These are phyloP conservation scores for Dynastes hyllus DNA, from an alignment of 2,888 invertebrate genomes.

Conservation along the genomic window DNA sequence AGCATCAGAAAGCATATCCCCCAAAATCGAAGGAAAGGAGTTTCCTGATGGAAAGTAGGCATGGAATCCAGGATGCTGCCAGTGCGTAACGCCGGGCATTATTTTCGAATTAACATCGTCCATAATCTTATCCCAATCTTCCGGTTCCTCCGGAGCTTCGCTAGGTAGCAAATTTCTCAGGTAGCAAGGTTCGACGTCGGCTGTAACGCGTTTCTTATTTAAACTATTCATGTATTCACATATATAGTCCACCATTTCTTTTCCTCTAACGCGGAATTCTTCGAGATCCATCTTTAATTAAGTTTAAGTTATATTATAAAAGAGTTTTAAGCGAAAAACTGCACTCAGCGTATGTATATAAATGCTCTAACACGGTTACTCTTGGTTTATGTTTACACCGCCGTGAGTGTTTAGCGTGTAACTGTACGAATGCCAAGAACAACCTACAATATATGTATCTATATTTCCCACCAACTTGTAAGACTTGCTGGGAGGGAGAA, in stretches of 20 bases:
- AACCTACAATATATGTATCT: slow-evolving; percentile 5
- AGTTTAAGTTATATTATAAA: background rate
- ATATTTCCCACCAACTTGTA: slow-evolving; percentile 39
- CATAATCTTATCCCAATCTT: slow-evolving; percentile 92
- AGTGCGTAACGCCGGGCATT: slow-evolving; percentile 97
- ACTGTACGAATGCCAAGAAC: slow-evolving; percentile 26
- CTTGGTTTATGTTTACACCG: slow-evolving; percentile 22
- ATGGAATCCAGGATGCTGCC: slow-evolving; percentile 99
- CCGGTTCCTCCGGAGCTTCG: slow-evolving; percentile 87
- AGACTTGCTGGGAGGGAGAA: slow-evolving; percentile 17
- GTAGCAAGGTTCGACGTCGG: slow-evolving; percentile 94
- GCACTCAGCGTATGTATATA: no score
- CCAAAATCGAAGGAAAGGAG: slow-evolving; percentile 96
- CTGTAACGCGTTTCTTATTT: slow-evolving; percentile 87
- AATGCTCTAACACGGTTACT: slow-evolving; percentile 23
- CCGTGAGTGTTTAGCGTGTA: slow-evolving; percentile 24
- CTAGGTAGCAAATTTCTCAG: slow-evolving; percentile 69
- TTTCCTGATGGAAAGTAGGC: slow-evolving; percentile 99
- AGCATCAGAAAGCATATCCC: slow-evolving; percentile 97
- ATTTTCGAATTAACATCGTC: slow-evolving; percentile 91
- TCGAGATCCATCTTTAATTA: slow-evolving; percentile 83
- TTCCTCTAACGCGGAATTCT: slow-evolving; percentile 90
- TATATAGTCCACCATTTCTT: slow-evolving; percentile 97
- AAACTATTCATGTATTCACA: slow-evolving; percentile 91
- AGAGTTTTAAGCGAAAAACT: no score